These are phyloP conservation scores for Cotesia chilonis DNA, from an alignment of 1,140 invertebrate genomes.

Conservation along the genomic window DNA sequence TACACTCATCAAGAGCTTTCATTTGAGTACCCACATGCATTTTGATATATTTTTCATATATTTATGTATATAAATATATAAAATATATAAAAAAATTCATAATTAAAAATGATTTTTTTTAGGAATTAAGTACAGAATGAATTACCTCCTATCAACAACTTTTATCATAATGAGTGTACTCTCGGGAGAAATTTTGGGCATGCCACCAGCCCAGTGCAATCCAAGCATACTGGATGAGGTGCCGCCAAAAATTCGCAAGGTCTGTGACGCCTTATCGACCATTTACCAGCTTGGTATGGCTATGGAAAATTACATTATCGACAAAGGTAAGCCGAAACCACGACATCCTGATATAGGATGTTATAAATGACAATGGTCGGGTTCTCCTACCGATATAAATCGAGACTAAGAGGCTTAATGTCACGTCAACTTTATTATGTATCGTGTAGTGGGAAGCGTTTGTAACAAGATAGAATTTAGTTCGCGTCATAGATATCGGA, in stretches of 20 bases:
- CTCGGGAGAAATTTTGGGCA: constrained; percentile 47
- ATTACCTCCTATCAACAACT: constrained; percentile 49
- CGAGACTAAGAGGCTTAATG: neutral
- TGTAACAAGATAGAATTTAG: neutral
- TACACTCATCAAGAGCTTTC: no score
- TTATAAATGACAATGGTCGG: neutral
- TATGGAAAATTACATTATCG: constrained; percentile 67
- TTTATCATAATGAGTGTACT: constrained; percentile 46
- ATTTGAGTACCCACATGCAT: no score
- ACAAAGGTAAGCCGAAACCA: constrained; percentile 57
- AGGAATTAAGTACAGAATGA: constrained; percentile 54
- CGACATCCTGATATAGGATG: neutral
- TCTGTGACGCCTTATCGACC: constrained; percentile 66
- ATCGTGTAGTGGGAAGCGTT: neutral
- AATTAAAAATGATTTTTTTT: neutral
- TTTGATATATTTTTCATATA: no score
- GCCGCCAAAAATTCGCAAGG: constrained; percentile 66
- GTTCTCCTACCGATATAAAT: neutral
- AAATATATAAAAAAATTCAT: no score
- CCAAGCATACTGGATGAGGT: constrained; percentile 66
- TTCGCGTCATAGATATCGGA: no score
- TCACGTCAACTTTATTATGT: neutral
- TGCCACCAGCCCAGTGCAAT: constrained; percentile 66
- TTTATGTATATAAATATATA: no score
- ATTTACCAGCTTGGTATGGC: constrained; percentile 65